Base-by-base conservation (phyloP, 2,797 vertebrate genomes). In the Myotis planiceps region DNA sequence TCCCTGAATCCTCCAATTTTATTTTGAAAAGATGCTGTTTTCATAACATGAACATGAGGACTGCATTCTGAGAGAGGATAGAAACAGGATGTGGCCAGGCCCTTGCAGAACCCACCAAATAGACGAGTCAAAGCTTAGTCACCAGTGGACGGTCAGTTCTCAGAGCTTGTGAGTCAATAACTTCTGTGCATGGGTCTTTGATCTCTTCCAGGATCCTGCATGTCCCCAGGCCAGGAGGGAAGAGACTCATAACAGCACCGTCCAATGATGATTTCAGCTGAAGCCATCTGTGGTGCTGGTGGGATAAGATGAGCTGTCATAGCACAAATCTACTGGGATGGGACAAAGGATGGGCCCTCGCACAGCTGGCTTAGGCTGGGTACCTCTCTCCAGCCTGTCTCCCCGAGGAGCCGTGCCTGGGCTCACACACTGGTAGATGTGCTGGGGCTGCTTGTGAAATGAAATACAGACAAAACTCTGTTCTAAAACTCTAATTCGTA, bases 11-110 rank as follows among this genome's bases (percentile, higher is more conserved):
- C 27, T 84, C 27, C 10, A 15, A 69, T 80, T 85, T 68, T 47
- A 49, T 79, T 94, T 82, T 58, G 27, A 90, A 96, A 86, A 71
- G 42, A 69, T 49, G 10, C 51, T 55, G 39, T 71, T 88, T 66
- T 92, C 4, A 45, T 60, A 79, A 60, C 19, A 29, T 19, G 29
- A 82, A 65, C 29, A 66, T 5, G 51, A 51, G 21, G 25, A 39
- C 3, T 86, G 42, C 21, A n/a, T 86, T 88, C 84, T 76, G 49
- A 37, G 63, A 51, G 16, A 19, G 34, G 42, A 87, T 87, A 74
- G 74, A 75, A 76, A 81, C 3, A 34, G 21, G 7, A 42, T 1
- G 10, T 72, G 15, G n/a, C 6, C 2, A 88, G 7, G 55, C 58
- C 66, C n/a, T 63, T 27, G n/a, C 37, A 65, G 45, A 85, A 75